phyloP scores from a whole-genome alignment of 64 coral and sea anemone species.

The Orbicella faveolata region DNA sequence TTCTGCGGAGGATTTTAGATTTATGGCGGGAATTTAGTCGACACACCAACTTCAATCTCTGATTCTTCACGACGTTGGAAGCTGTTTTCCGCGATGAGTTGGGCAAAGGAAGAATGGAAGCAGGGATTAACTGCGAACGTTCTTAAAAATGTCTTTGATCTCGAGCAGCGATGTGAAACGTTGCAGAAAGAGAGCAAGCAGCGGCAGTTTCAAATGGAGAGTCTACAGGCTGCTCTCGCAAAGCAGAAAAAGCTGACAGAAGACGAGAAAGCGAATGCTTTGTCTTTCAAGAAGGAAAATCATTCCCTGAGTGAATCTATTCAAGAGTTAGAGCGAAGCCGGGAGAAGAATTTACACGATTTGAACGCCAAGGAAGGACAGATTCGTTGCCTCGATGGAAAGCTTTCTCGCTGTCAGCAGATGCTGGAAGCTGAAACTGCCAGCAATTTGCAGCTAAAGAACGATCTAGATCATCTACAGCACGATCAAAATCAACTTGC shows the following conservation, averaged over 20 bases:
- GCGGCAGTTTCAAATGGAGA: slow-evolving; percentile 84
- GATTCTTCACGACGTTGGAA: neutral
- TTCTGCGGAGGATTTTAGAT: neutral
- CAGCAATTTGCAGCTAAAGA: slow-evolving; percentile 51
- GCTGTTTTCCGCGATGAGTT: slow-evolving; percentile 67
- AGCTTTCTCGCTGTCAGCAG: slow-evolving; percentile 65
- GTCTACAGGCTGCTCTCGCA: slow-evolving; percentile 76
- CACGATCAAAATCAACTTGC: slow-evolving; percentile 61
- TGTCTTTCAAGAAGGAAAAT: slow-evolving; percentile 63
- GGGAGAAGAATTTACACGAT: slow-evolving; percentile 73
- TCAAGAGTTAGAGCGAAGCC: slow-evolving; percentile 73
- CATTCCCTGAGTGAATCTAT: slow-evolving; percentile 68
- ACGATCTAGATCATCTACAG: slow-evolving; percentile 74
- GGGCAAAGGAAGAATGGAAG: slow-evolving; percentile 97
- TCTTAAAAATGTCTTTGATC: slow-evolving; percentile 74
- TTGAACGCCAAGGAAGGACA: slow-evolving; percentile 74
- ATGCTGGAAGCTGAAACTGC: slow-evolving; percentile 58
- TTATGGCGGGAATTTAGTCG: slow-evolving; percentile 16
- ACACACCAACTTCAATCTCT: neutral
- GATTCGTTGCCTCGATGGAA: slow-evolving; percentile 78
- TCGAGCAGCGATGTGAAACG: slow-evolving; percentile 81
- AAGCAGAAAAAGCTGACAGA: slow-evolving; percentile 86
- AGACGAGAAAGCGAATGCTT: slow-evolving; percentile 67
- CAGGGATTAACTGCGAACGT: slow-evolving; percentile 73
- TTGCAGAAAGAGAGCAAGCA: slow-evolving; percentile 79